phyloP scores from a whole-genome alignment of 2,888 invertebrate genomes.

The Eupeodes luniger region DNA sequence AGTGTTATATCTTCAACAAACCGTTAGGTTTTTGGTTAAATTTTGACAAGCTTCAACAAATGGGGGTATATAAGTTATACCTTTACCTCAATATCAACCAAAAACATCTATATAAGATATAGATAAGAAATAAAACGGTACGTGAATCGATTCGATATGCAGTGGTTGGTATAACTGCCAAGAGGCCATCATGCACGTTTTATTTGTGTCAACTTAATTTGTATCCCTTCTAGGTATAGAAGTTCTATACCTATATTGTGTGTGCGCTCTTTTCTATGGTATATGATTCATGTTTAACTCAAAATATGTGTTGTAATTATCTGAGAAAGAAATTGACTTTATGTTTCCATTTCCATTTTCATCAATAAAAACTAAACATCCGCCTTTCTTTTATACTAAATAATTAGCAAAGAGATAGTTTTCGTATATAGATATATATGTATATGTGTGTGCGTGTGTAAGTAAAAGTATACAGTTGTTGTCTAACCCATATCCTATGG shows the following conservation, averaged over 20 bases:
- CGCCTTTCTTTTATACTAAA: conserved; percentile 43
- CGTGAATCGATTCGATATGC: background rate
- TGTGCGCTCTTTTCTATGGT: background rate
- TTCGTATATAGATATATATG: background rate
- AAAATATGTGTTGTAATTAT: conserved; percentile 10
- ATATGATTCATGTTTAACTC: conserved; percentile 17
- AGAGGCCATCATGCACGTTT: conserved; percentile 14
- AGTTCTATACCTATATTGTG: no score
- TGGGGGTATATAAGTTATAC: background rate
- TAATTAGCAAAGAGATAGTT: conserved; percentile 57
- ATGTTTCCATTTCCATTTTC: conserved; percentile 2
- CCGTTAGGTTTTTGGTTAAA: conserved; percentile 35
- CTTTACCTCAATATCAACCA: background rate
- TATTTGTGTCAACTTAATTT: conserved; percentile 26
- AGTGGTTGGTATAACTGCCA: background rate
- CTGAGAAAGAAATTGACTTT: conserved; percentile 1
- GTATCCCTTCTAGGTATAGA: background rate
- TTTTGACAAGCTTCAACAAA: conserved; percentile 15
- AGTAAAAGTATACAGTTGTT: background rate
- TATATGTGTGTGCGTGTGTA: background rate
- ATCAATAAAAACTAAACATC: conserved; percentile 27
- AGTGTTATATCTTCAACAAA: conserved; percentile 37
- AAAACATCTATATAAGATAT: background rate
- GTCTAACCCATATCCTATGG: conserved; percentile 17
- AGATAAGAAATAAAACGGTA: background rate